Conservation (phyloP, 2,797 vertebrate species). For the Echeneis naucrates region DNA sequence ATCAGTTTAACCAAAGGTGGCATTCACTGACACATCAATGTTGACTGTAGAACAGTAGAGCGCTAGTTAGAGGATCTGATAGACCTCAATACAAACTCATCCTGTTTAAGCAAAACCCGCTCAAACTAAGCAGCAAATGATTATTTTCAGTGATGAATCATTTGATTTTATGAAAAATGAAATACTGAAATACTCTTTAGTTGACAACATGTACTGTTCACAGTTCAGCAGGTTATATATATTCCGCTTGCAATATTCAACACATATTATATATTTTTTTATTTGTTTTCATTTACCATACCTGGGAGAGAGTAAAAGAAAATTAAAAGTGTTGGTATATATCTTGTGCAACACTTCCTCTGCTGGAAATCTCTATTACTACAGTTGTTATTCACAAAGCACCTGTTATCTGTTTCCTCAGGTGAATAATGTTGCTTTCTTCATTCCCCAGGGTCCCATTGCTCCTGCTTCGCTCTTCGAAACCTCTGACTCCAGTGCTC, state of each 20-base stretch:
- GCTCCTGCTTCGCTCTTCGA: conserved; percentile 80
- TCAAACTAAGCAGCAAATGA: not conserved
- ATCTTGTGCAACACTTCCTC: conserved; percentile 66
- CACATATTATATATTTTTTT: too few species aligned
- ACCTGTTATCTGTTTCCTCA: conserved; percentile 5
- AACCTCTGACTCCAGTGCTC: conserved; percentile 64
- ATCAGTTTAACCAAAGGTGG: not conserved
- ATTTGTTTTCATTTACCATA: too few species aligned
- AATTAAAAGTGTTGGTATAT: not conserved
- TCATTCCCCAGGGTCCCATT: conserved; percentile 80
- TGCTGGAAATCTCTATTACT: conserved; percentile 59
- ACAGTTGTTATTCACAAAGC: conserved; percentile 11
- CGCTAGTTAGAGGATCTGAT: not conserved
- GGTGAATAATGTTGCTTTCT: conserved; percentile 8
- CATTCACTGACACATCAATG: not conserved
- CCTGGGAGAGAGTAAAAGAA: too few species aligned
- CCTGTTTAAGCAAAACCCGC: not conserved
- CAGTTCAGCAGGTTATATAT: not conserved
- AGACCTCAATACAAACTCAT: not conserved
- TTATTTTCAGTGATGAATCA: not conserved
- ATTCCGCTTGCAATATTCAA: not conserved
- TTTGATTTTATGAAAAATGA: not conserved
- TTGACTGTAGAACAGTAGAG: not conserved
- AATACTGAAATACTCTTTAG: not conserved
- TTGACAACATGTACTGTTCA: too few species aligned